Evolutionary conservation across 2,888 invertebrate species (phyloP), one percentile per base, ranked within the genome.

Genomic region (Apomyelois bistriatella): DNA sequence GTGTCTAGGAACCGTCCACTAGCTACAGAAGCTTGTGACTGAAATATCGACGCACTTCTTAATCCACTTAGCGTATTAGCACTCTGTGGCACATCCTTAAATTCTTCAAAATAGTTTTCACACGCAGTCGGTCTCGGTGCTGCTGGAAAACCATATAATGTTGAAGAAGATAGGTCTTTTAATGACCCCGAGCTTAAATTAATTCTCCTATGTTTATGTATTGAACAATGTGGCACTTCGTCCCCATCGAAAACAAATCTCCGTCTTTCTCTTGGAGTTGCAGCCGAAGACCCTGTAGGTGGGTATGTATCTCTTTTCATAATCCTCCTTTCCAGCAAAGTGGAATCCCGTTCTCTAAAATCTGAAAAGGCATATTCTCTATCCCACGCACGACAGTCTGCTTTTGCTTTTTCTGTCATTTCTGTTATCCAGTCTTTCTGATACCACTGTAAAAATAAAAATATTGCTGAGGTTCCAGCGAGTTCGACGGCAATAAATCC

Each of bases 381-480:
- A 70, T 90, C 89, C 89, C 89, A 89, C 5, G 87, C 87, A 8
- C 88, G 76, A 50, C 87, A 87, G 53, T 90, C 89, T 0, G 87
- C 85, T 68, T 89, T 88, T 0, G 90, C 87, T 66, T 85, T 89
- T 71, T 91, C 85, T 55, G 90, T 76, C 55, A 91, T 66, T 72
- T 91, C 85, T 65, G 90, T 87, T 58, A 91, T 86, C 91, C 92
- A 92, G 79, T 93, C 93, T 78, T 91, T 92, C 82, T 94, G 94
- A 70, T 94, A 94, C 93, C 94, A 94, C 76, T 94, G 94, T 68
- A 97, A 95, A 85, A 96, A 97, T 60, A 97, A 93, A 79, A 97
- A 97, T 63, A 97, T 94, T 55, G 96, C 96, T 58, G 95, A 94
- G 12, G 96, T 95, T 38, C 97, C 97, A 30, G 97, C 95, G 58